phyloP scores from a whole-genome alignment of 2,797 vertebrate species.

The Kryptopterus vitreolus region DNA sequence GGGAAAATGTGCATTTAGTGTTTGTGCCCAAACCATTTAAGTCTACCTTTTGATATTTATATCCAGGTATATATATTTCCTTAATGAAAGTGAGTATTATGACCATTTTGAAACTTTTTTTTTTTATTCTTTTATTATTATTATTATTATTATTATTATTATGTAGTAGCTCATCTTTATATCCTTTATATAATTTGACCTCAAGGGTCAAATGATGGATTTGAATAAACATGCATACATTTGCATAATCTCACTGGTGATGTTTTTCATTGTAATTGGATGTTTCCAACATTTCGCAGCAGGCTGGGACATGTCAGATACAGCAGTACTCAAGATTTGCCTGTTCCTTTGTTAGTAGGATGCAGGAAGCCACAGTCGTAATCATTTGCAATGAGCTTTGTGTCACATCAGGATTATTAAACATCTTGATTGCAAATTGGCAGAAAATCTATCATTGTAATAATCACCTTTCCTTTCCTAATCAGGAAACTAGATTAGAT shows the following conservation, averaged over 20 bases:
- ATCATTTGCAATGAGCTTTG: neutral
- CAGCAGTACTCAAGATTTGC: neutral
- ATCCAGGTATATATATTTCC: neutral
- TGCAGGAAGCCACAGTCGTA: neutral
- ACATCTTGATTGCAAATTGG: slow-evolving; percentile 9
- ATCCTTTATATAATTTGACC: too few relatives aligned
- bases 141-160: neutral
- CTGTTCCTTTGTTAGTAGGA: neutral
- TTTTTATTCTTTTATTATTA: neutral
- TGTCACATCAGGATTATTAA: neutral
- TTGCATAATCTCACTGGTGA: neutral
- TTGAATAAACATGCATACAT: too few relatives aligned
- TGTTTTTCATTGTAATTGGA: neutral
- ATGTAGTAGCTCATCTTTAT: too few relatives aligned
- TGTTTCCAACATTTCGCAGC: neutral
- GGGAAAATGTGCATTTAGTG: too few relatives aligned
- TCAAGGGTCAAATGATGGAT: too few relatives aligned
- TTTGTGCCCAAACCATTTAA: too few relatives aligned
- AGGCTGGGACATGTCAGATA: neutral
- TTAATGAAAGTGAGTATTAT: neutral
- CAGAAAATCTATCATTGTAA: neutral
- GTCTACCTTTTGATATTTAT: neutral
- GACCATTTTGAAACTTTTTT: neutral
- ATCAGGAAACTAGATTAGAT: slow-evolving; percentile 13
- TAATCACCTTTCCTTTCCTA: neutral